Conservation (phyloP, 92 coral and sea anemone species). For the Blastomussa wellsi region DNA sequence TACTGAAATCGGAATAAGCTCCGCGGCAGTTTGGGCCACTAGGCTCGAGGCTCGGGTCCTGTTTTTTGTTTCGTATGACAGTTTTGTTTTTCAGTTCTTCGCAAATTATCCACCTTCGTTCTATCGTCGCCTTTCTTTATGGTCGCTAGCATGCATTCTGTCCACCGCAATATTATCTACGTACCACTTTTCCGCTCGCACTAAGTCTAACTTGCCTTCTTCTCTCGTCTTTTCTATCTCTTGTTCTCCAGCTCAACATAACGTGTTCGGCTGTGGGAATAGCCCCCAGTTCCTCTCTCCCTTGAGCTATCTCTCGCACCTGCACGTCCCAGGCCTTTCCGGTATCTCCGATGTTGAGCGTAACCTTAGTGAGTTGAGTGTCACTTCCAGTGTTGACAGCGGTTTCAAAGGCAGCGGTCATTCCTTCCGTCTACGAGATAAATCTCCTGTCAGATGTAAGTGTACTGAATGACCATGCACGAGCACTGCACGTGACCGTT, state of each 20-base stretch:
- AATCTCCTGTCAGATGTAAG: constrained; percentile 53
- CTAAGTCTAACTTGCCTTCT: constrained; percentile 16
- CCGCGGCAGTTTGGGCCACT: too few relatives aligned
- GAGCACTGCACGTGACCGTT: constrained; percentile 39
- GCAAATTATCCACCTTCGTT: neutral
- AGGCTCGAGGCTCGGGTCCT: too few relatives aligned
- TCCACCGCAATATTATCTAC: neutral
- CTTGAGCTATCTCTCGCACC: constrained; percentile 65
- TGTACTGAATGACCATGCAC: constrained; percentile 37
- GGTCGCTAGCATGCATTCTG: neutral
- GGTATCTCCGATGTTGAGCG: constrained; percentile 54
- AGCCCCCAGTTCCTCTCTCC: constrained; percentile 80
- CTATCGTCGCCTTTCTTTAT: neutral
- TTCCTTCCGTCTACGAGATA: constrained; percentile 44
- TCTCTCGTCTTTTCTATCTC: constrained; percentile 37
- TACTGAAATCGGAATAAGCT: too few relatives aligned
- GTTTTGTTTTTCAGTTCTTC: neutral
- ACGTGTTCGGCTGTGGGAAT: constrained; percentile 52
- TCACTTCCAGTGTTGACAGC: constrained; percentile 85
- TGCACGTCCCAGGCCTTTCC: constrained; percentile 70
- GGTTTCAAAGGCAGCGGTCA: constrained; percentile 81
- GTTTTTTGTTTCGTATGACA: neutral
- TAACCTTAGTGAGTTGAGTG: constrained; percentile 80
- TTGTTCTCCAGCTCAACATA: constrained; percentile 60
- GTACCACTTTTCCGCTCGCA: neutral